Evolutionary conservation across 1,140 invertebrate genomes (phyloP), one percentile per base, ranked within the genome.

Genomic region (Matsumurasca onukii): DNA sequence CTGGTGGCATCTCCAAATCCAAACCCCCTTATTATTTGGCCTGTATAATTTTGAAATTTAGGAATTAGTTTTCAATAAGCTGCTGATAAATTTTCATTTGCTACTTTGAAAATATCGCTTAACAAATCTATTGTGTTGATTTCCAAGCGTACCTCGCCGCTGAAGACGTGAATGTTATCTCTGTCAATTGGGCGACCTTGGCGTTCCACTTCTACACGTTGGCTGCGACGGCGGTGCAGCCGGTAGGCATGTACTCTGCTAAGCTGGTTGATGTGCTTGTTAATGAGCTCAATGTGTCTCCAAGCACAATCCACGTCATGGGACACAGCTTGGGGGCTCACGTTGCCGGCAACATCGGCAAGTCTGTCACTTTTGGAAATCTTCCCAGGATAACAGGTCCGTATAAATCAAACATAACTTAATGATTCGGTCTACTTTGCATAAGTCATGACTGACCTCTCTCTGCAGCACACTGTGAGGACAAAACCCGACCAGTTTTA

Each of bases 281-380:
- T 0, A 75, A 20, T 17, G 49, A 78, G 51, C 77, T 83, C 25
- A 79, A 80, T 1, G 22, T 59, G 1, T 1, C 17, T 3, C 80
- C 83, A 51, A 77, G 83, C 49, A 80, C 86, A 64, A 78, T 87
- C 0, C 86, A 87, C 73, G n/a, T n/a, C n/a, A n/a, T n/a, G n/a
- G n/a, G n/a, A n/a, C n/a, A n/a, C n/a, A n/a, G n/a, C n/a, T n/a
- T 90, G 20, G 89, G 89, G 2, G 88, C 86, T 2, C 89, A 91
- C 70, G 78, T 89, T 1, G 82, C 83, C 0, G 87, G 88, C 0
- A 80, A 87, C 55, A 84, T 85, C 3, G 87, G 85, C 15, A 15
- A 49, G 20, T 15, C 45, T 22, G 29, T 68, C 22, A 1, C 25
- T 3, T 24, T 52, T 22, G 66, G 66, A 5, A 67, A 61, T 17